Evolutionary conservation across 2,888 invertebrate species (phyloP), one percentile per base, ranked within the genome.

Genomic region (Choristoneura rosaceana): DNA sequence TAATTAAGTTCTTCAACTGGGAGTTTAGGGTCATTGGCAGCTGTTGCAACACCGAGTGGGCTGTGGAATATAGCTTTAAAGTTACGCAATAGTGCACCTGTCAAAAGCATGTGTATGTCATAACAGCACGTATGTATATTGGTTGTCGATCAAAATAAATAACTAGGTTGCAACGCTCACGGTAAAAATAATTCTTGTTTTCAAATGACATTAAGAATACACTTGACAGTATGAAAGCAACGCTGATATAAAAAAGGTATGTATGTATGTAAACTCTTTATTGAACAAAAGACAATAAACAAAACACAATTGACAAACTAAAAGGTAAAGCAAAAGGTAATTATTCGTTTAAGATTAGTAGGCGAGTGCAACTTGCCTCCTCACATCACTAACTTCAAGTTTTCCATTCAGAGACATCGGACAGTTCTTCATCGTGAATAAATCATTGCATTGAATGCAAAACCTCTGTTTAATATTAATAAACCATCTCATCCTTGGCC

Each of bases 381-480:
- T 10, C 10, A 55, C 17, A 59, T n/a, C n/a, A 59, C n/a, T 25
- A 59, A 59, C 43, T 47, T n/a, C 59, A 34, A 59, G 59, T 59
- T 59, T 59, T 38, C 38, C 33, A 38, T 59, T 64, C 25, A 55
- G 8, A 52, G 9, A 17, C 55, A n/a, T 38, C 47, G 58, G 38
- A 65, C 25, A 65, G 67, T 55, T 38, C 9, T 43, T 62, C 17
- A 43, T 9, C 52, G 43, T 38, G 67, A 71, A 71, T 47, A 62
- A 71, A 62, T 62, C 61, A 66, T 67, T n/a, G 9, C 33, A 71
- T 71, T 71, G 63, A 71, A 68, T 71, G 63, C 62, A 58, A 43
- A 67, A 34, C 68, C 68, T 34, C 68, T 34, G 58, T 71, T 71
- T 15, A 71, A 68, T 68, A 71, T 71, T 63, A 71, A 71, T 68